Conservation (phyloP, 2,113 vertebrate genomes). For the Xiphophorus maculatus region DNA sequence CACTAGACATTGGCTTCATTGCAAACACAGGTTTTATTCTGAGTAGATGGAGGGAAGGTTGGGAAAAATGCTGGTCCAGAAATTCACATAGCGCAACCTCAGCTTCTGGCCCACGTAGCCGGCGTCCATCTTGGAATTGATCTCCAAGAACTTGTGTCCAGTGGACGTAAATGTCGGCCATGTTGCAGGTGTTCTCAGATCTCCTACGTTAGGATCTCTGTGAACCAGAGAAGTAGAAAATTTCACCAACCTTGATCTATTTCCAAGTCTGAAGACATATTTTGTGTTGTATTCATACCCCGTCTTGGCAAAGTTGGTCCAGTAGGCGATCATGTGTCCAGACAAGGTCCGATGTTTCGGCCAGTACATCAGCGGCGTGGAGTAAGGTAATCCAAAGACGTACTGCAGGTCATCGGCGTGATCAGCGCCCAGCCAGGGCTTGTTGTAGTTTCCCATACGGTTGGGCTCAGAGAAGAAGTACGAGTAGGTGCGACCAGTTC, state of each 20-base stretch:
- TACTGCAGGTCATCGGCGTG: slow-evolving; percentile 92
- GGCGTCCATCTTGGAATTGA: slow-evolving; percentile 75
- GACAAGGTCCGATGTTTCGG: slow-evolving; percentile 85
- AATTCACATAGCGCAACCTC: slow-evolving; percentile 71
- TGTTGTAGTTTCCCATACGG: slow-evolving; percentile 72
- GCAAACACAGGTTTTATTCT: slow-evolving; percentile 25
- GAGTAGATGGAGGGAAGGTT: slow-evolving; percentile 29
- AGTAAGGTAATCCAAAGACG: slow-evolving; percentile 91
- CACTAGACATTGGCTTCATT: background rate
- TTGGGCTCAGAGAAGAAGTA: slow-evolving; percentile 87
- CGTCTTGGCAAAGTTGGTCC: slow-evolving; percentile 94
- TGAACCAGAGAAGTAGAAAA: background rate
- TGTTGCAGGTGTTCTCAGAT: slow-evolving; percentile 70
- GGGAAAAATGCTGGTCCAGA: slow-evolving; percentile 79
- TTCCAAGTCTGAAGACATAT: background rate
- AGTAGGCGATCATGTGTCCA: slow-evolving; percentile 88
- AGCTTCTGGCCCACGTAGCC: slow-evolving; percentile 77
- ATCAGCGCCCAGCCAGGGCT: slow-evolving; percentile 90
- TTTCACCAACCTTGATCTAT: background rate
- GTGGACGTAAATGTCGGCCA: slow-evolving; percentile 81
- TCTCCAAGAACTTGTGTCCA: slow-evolving; percentile 80
- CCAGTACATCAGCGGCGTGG: slow-evolving; percentile 82
- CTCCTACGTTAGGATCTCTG: slow-evolving; percentile 89
- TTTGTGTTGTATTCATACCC: slow-evolving; percentile 80
- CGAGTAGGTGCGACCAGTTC: slow-evolving; percentile 83